Conservation (phyloP, 2,797 vertebrate species). For the Garrulus glandarius region DNA sequence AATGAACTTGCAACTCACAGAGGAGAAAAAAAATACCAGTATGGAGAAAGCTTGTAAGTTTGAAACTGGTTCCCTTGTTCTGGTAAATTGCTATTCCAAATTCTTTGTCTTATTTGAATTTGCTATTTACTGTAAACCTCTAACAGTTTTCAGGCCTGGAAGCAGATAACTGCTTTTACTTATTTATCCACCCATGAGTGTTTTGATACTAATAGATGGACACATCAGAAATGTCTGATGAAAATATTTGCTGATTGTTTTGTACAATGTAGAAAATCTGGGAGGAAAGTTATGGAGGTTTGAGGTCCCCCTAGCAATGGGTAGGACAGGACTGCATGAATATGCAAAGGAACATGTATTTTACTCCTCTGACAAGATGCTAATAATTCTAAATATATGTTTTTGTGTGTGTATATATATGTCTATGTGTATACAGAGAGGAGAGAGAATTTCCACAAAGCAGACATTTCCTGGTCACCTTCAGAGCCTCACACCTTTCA, state of each 20-base stretch:
- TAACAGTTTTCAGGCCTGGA: background rate
- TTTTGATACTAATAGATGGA: background rate
- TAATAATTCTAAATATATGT: background rate
- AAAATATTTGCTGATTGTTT: background rate
- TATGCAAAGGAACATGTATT: background rate
- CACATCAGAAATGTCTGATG: background rate
- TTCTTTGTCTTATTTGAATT: background rate
- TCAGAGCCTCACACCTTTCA: background rate
- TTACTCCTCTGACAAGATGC: background rate
- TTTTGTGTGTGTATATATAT: background rate
- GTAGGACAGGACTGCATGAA: background rate
- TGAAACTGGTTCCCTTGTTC: background rate
- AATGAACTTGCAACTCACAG: background rate
- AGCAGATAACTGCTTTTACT: background rate
- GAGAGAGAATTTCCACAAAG: background rate
- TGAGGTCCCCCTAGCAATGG: background rate
- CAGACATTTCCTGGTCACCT: background rate
- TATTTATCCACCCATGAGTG: background rate
- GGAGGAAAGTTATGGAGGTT: background rate
- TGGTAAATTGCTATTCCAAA: background rate
- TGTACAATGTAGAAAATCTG: background rate
- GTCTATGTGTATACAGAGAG: background rate
- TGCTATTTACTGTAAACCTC: background rate
- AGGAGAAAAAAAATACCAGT: background rate
- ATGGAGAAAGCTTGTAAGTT: background rate